Evolutionary conservation across 2,888 invertebrate species (phyloP).

Genomic region (Geophilus truncorum): DNA sequence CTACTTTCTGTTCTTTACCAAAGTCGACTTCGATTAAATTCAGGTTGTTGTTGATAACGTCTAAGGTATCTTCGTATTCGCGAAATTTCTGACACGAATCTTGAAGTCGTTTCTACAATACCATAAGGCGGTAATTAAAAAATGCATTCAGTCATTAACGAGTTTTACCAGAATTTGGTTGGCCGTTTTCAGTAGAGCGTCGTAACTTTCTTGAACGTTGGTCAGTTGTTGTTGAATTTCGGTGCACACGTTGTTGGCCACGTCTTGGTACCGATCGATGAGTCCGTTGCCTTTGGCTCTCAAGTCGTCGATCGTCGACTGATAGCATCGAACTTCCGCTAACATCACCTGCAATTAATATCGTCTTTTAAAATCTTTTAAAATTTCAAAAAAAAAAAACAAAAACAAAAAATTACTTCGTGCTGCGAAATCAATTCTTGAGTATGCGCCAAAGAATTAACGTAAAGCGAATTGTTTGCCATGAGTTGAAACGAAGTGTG

Average conservation of each 20-base stretch:
- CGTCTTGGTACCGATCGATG: conserved; percentile 64
- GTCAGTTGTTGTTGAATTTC: conserved; percentile 78
- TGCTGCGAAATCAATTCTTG: conserved; percentile 87
- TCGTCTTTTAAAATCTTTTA: too few species aligned
- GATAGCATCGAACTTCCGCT: conserved; percentile 69
- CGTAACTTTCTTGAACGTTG: conserved; percentile 90
- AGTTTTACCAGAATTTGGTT: conserved; percentile 68
- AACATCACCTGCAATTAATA: conserved; percentile 45
- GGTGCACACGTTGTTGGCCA: conserved; percentile 51
- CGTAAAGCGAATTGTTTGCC: conserved; percentile 91
- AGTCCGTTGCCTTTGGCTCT: conserved; percentile 77
- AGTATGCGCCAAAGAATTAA: conserved; percentile 84
- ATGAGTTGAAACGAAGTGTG: conserved; percentile 92
- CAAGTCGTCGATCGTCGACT: conserved; percentile 71
- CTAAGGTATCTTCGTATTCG: conserved; percentile 84
- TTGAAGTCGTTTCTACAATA: conserved; percentile 61
- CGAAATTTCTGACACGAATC: conserved; percentile 88
- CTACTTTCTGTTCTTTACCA: conserved; percentile 64
- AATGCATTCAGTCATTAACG: not conserved
- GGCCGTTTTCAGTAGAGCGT: conserved; percentile 80
- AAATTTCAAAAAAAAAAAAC: conserved; percentile 23
- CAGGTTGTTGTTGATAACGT: conserved; percentile 74
- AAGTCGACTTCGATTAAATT: conserved; percentile 71
- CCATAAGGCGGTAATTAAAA: not conserved
- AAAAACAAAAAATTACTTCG: conserved; percentile 52